Evolutionary conservation across 1,140 invertebrate species (phyloP).

Genomic region (Drosophila lacteicornis): DNA sequence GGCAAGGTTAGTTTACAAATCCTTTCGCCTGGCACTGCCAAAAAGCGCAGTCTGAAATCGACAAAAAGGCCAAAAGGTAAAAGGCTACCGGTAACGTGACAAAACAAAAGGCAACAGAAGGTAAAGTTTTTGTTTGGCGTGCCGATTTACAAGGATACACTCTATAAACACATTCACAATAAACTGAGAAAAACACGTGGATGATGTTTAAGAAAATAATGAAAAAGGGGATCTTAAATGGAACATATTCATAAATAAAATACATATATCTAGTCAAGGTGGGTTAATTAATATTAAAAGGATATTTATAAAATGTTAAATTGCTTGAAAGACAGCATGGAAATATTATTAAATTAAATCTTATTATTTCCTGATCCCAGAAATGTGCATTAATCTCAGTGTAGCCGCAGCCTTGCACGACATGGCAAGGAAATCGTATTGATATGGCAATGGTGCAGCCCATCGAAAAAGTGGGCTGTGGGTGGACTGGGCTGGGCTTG

Average conservation of each 20-base stretch:
- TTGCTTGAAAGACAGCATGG: no score
- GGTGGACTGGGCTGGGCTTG: background rate
- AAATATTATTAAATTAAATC: background rate
- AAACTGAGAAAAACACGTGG: background rate
- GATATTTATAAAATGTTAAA: no score
- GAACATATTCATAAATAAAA: background rate
- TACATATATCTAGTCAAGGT: no score
- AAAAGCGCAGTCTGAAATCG: conserved; percentile 50
- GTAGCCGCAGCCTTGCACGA: conserved; percentile 42
- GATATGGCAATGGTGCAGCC: conserved; percentile 49
- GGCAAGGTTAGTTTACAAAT: conserved; percentile 43
- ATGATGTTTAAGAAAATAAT: no score
- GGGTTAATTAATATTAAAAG: background rate
- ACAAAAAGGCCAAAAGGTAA: conserved; percentile 1
- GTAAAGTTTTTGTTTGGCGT: conserved; percentile 55
- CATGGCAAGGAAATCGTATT: conserved; percentile 56
- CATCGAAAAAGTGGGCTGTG: conserved; percentile 27
- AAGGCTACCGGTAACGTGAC: conserved; percentile 38
- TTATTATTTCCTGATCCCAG: background rate
- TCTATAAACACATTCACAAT: conserved; percentile 21
- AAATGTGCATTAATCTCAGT: background rate
- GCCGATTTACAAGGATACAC: conserved; percentile 54
- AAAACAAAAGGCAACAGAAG: conserved; percentile 47
- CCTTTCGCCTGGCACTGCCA: conserved; percentile 42
- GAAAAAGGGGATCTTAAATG: background rate